Conservation (phyloP, 1,140 invertebrate species). For the Caerostris extrusa region DNA sequence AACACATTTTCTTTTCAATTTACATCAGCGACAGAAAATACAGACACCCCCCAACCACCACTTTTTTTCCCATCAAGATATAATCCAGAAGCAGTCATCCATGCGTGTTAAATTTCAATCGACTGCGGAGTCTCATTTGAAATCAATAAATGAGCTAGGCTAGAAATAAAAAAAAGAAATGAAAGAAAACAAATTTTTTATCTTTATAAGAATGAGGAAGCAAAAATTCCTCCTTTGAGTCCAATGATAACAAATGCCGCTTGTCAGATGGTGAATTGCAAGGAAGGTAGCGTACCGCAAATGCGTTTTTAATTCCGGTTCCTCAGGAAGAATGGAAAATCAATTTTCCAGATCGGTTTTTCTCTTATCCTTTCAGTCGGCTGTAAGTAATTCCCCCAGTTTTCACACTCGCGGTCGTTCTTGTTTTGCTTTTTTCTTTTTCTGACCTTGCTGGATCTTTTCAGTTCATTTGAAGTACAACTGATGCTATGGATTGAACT, state of each 20-base stretch:
- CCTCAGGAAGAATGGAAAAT: conserved; percentile 2
- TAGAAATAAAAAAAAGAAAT: neutral
- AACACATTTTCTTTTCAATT: neutral
- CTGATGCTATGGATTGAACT: neutral
- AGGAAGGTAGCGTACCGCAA: conserved; percentile 25
- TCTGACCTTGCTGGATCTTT: neutral
- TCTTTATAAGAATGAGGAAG: neutral
- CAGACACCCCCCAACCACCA: neutral
- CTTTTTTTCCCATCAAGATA: neutral
- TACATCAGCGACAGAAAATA: neutral
- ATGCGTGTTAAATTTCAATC: conserved; percentile 43
- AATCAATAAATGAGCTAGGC: conserved; percentile 23
- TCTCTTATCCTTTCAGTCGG: neutral
- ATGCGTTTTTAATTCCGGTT: conserved; percentile 73
- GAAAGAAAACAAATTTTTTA: neutral
- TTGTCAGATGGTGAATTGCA: conserved; percentile 18
- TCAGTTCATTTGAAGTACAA: neutral
- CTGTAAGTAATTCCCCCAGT: conserved; percentile 44
- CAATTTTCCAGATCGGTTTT: conserved; percentile 51
- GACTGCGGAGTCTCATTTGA: neutral
- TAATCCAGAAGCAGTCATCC: neutral
- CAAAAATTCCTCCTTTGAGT: neutral
- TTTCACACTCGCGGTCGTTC: neutral
- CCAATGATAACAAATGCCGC: conserved; percentile 71
- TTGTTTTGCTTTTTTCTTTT: neutral